A percentile compares a stretch with the other conserved stretches of the same genome.
Conservation (phyloP, 2,797 vertebrate genomes). For the Darevskia nairensis region DNA sequence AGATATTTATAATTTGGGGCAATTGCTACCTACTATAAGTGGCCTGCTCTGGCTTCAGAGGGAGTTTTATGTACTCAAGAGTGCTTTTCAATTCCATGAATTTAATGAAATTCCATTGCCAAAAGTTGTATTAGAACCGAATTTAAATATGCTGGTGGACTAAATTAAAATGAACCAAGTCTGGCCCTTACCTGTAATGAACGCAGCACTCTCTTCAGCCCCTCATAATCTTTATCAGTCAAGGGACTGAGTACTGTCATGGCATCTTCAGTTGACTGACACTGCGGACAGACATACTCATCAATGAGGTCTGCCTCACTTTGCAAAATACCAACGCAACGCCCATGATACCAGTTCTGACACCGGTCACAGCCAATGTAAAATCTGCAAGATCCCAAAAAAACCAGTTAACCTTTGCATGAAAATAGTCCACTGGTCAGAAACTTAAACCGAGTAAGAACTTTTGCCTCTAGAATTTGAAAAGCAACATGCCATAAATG, state of each 20-base stretch:
- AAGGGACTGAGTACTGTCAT: slow-evolving; percentile 98
- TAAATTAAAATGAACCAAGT: neutral
- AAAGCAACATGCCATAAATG: neutral
- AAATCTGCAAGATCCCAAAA: slow-evolving; percentile 85
- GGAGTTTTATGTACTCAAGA: neutral
- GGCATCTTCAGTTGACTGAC: slow-evolving; percentile 97
- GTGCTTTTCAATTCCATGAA: neutral
- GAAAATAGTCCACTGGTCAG: neutral
- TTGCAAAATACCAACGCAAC: slow-evolving; percentile 97
- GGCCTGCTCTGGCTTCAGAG: neutral
- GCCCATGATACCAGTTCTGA: slow-evolving; percentile 99
- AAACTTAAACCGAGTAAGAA: slow-evolving; percentile 39
- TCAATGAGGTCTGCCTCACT: slow-evolving; percentile 98
- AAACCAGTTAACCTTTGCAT: slow-evolving; percentile 52
- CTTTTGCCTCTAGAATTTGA: neutral
- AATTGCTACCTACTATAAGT: neutral
- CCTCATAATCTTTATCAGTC: slow-evolving; percentile 96
- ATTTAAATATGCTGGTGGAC: neutral
- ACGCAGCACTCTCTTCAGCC: slow-evolving; percentile 92
- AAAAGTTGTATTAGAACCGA: neutral
- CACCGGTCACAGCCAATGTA: slow-evolving; percentile 99
- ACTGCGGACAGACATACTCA: slow-evolving; percentile 96
- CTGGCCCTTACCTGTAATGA: slow-evolving; percentile 89
- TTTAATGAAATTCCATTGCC: neutral
- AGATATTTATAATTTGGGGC: neutral